Conservation (phyloP, 2,888 invertebrate genomes). For the Cephus spinipes region DNA sequence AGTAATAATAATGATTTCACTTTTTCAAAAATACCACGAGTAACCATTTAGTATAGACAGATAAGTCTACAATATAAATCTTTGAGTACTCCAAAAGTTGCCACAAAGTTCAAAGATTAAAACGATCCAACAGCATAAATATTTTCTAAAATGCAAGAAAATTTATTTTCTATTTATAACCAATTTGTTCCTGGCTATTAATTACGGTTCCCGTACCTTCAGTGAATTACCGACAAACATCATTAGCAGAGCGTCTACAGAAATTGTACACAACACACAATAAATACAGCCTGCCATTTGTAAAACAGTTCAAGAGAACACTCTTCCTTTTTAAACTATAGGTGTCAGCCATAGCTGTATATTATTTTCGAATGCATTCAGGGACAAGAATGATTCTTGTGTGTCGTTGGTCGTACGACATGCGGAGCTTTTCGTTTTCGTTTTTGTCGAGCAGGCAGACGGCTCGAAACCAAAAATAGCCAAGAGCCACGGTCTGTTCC, state of each 20-base stretch:
- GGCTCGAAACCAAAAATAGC: slow-evolving; percentile 52
- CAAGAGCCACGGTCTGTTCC: slow-evolving; percentile 49
- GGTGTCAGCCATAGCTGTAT: neutral
- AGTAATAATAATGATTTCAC: neutral
- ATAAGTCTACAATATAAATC: neutral
- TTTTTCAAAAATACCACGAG: neutral
- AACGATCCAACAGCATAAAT: neutral
- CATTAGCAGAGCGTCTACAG: neutral
- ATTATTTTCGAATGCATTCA: slow-evolving; percentile 5
- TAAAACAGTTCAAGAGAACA: neutral
- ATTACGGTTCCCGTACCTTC: neutral
- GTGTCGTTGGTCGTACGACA: neutral
- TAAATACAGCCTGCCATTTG: neutral
- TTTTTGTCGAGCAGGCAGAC: slow-evolving; percentile 32
- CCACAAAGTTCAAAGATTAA: neutral
- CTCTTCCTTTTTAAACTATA: neutral
- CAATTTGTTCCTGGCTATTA: neutral
- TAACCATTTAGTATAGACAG: neutral
- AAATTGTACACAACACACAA: neutral
- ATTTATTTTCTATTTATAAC: neutral
- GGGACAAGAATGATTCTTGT: neutral
- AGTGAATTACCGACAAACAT: neutral
- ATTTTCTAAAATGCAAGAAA: neutral
- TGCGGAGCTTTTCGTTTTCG: slow-evolving; percentile 10
- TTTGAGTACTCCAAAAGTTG: neutral